Conservation (phyloP, 2,797 vertebrate genomes). For the Aythya fuligula region DNA sequence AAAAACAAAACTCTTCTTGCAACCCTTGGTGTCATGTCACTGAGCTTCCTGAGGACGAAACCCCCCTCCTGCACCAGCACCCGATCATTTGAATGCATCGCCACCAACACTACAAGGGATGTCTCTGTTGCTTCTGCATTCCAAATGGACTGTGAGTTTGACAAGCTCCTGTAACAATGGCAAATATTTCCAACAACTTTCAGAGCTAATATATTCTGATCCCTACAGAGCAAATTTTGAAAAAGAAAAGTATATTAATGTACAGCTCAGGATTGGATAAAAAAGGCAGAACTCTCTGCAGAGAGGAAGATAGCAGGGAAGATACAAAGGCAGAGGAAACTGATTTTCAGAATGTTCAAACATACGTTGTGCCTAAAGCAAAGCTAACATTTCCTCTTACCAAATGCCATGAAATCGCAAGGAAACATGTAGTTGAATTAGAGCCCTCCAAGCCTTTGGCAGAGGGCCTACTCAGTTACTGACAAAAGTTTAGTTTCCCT, state of each 20-base stretch:
- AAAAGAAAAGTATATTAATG: constrained; percentile 36
- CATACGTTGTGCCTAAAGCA: neutral
- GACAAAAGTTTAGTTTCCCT: neutral
- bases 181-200: constrained; percentile 40
- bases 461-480: neutral
- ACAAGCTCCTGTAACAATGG: constrained; percentile 49
- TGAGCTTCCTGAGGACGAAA: neutral
- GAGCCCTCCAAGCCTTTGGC: neutral
- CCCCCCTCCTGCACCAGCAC: neutral
- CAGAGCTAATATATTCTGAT: constrained; percentile 53
- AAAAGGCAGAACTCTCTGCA: constrained; percentile 16
- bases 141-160: constrained; percentile 16
- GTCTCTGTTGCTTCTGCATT: constrained; percentile 40
- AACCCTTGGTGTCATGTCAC: neutral
- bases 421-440: neutral
- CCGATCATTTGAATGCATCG: constrained; percentile 28
- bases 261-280: constrained; percentile 8
- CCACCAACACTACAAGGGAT: neutral
- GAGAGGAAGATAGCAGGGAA: constrained; percentile 15
- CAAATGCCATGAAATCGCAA: neutral
- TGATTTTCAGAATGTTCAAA: constrained; percentile 39
- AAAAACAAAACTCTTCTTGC: neutral
- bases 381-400: neutral
- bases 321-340: constrained; percentile 36
- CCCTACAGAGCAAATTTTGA: constrained; percentile 57